Percentiles rank a stretch among this genome's conserved stretches.
Conservation (phyloP, 2,797 vertebrate species). For the Pristis pectinata region DNA sequence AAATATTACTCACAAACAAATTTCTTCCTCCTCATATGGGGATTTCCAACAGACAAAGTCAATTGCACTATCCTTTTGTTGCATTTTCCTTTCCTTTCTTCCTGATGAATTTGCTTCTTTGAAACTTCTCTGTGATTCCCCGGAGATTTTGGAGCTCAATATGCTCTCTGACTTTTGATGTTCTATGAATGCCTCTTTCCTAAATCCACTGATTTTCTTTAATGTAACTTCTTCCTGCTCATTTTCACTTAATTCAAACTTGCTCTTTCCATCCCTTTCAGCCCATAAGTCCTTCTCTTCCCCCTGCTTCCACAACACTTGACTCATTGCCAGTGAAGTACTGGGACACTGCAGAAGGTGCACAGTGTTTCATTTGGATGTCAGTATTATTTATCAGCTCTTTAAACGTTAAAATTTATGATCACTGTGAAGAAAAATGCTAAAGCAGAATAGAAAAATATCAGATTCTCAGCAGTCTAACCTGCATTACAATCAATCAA, state of each 20-base stretch:
- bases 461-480: background rate
- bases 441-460: background rate
- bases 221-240: background rate
- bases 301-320: background rate
- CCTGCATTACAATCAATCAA: background rate
- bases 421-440: background rate
- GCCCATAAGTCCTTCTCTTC: background rate
- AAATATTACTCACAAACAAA: conserved; percentile 29
- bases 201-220: background rate
- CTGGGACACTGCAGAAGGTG: background rate
- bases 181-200: background rate
- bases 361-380: background rate
- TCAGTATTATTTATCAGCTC: background rate
- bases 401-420: background rate
- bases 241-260: background rate
- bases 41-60: conserved; percentile 18
- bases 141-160: background rate
- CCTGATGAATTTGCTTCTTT: background rate
- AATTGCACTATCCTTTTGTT: background rate
- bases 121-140: background rate
- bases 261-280: background rate
- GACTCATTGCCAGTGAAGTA: background rate
- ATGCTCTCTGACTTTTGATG: background rate
- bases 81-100: background rate
- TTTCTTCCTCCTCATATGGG: background rate